These are phyloP conservation scores for Drosophila guanche DNA, from an alignment of 1,140 invertebrate genomes.

Conservation along the genomic window DNA sequence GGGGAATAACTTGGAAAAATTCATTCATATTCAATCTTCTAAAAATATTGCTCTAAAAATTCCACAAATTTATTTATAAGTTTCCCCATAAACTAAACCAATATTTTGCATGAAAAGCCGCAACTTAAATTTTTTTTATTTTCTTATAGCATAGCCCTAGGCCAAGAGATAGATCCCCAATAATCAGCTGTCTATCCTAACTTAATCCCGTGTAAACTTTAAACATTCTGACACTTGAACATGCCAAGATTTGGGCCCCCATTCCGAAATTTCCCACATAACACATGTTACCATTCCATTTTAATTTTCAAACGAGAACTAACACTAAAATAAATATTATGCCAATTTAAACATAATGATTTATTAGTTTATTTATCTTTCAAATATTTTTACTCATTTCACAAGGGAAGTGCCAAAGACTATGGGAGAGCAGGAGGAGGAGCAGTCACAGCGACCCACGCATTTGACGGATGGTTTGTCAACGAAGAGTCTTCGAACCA, in stretches of 20 bases:
- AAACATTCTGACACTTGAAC: constrained; percentile 62
- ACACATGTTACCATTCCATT: constrained; percentile 74
- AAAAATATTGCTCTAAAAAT: too few relatives aligned
- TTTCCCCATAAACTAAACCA: too few relatives aligned
- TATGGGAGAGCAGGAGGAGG: not conserved
- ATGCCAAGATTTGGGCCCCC: constrained; percentile 40
- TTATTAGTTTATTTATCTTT: constrained; percentile 77
- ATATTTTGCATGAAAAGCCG: too few relatives aligned
- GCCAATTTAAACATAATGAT: constrained; percentile 80
- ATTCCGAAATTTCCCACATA: constrained; percentile 63
- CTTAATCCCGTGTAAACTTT: constrained; percentile 53
- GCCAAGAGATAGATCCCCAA: constrained; percentile 7
- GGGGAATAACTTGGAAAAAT: too few relatives aligned
- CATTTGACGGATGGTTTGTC: constrained; percentile 48
- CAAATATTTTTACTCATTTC: constrained; percentile 73
- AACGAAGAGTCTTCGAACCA: constrained; percentile 58
- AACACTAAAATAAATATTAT: constrained; percentile 67
- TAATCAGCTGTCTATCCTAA: constrained; percentile 53
- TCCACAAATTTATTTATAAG: too few relatives aligned
- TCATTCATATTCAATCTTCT: too few relatives aligned
- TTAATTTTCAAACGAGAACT: constrained; percentile 49
- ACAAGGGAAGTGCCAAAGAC: constrained; percentile 38
- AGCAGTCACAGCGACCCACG: constrained; percentile 39
- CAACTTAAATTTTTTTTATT: not conserved
- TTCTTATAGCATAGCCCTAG: not conserved